Evolutionary conservation across 2,888 invertebrate genomes (phyloP), one percentile per base, ranked within the genome.

Genomic region (Metallyticus violacea): DNA sequence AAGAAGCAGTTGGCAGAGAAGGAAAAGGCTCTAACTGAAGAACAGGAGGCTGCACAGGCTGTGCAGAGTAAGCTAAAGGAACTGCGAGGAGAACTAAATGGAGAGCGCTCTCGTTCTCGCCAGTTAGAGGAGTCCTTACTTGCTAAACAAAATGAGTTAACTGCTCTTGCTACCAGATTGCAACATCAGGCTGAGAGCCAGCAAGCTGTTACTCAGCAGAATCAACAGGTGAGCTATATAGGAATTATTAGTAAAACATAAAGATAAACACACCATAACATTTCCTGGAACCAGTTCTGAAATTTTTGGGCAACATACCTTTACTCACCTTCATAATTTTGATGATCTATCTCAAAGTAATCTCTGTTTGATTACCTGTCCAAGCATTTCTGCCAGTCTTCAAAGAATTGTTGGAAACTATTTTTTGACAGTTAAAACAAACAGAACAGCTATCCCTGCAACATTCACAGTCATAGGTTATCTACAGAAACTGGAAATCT

Each of bases 1-100:
- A 97, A 97, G 91, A 97, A 97, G 89, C 97, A 98, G 91, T 92
- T 98, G 30, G 96, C 96, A 27, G 98, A 98, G 89, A 97, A 97
- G 90, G 97, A 97, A 89, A 96, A 96, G 89, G 94, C 95, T 1
- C 91, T 97, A 5, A 91, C 93, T 2, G 96, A 96, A 88, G 96
- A 97, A 90, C 94, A 96, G 88, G 96, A 96, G 90, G 95, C 96
- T 0, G 94, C 96, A 1, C 93, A 94, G 89, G 95, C 96, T 5
- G 94, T 96, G 15, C 97, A 96, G 90, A 95, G 94, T 76, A 97
- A 97, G 91, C 90, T 97, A 81, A 96, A 96, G 89, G 97, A 97
- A 90, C 91, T 98, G 25, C 95, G 97, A 90, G 91, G 93, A 62
- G 95, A 95, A 89, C 92, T 96, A 90, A 95, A 94, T 89, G 92